Conservation (phyloP, 2,113 vertebrate genomes). For the Butastur rufipennis region DNA sequence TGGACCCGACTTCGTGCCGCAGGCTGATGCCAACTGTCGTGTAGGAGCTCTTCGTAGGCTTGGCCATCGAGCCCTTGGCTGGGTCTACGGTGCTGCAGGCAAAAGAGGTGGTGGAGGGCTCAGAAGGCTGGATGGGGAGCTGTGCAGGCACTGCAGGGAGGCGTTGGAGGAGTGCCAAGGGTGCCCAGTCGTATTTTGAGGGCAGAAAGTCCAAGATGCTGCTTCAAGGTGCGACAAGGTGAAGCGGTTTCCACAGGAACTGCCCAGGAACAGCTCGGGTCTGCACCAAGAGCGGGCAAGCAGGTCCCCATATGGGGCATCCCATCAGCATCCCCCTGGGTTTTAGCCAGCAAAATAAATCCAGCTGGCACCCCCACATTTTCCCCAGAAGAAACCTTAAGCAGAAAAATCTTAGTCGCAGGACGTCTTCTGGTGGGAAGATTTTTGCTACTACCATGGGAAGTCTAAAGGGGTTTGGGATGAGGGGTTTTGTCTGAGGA, state of each 20-base stretch:
- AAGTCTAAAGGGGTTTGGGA: neutral
- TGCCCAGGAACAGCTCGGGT: neutral
- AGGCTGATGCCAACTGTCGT: neutral
- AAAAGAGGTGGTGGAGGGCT: neutral
- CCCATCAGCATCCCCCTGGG: neutral
- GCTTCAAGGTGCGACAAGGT: neutral
- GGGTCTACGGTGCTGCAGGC: neutral
- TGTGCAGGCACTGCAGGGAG: neutral
- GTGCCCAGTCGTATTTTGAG: rapidly evolving
- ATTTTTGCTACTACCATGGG: neutral
- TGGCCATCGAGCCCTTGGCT: neutral
- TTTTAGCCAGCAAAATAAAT: neutral
- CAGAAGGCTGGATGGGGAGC: neutral
- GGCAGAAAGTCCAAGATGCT: neutral
- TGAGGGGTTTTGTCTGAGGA: neutral
- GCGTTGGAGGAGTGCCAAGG: neutral
- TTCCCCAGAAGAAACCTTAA: neutral
- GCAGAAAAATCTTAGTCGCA: neutral
- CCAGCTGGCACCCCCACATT: neutral
- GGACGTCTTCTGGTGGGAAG: neutral
- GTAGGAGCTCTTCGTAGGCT: neutral
- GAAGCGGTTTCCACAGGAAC: neutral
- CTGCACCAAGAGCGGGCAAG: neutral
- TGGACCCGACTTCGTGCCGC: neutral
- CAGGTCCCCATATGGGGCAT: neutral